phyloP scores from a whole-genome alignment of 2,113 vertebrate genomes.

The Melanocharis versteri region DNA sequence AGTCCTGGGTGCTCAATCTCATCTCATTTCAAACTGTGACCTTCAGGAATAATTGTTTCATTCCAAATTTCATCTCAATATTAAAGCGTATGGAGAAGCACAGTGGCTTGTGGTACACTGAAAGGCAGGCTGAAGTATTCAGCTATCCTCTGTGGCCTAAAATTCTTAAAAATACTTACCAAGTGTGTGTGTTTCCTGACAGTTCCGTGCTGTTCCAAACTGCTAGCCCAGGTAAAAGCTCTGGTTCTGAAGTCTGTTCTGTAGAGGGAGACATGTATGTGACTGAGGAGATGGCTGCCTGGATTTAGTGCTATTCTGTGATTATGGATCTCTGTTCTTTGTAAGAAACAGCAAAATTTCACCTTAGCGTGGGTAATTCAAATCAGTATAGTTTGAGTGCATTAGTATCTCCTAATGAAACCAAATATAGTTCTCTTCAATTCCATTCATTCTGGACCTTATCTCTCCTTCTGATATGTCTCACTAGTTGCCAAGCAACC shows the following conservation, averaged over 20 bases:
- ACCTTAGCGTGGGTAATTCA: not conserved
- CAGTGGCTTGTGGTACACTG: not conserved
- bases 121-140: not conserved
- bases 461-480: not conserved
- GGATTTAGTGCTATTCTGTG: not conserved
- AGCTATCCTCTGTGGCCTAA: not conserved
- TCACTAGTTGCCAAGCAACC: conserved; percentile 54
- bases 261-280: not conserved
- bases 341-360: not conserved
- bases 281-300: not conserved
- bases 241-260: not conserved
- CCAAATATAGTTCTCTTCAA: conserved; percentile 16
- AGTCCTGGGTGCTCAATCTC: not conserved
- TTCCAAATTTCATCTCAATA: not conserved
- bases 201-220: not conserved
- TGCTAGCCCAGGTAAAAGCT: not conserved
- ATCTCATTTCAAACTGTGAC: not conserved
- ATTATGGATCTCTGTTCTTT: not conserved
- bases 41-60: not conserved
- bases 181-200: not conserved
- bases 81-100: not conserved
- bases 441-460: conserved; percentile 55
- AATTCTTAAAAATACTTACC: not conserved
- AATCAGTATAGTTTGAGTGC: not conserved
- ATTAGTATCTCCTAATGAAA: conserved; percentile 11